These are phyloP conservation scores for Typhlichthys subterraneus DNA, from an alignment of 2,797 vertebrate species.

Conservation along the genomic window DNA sequence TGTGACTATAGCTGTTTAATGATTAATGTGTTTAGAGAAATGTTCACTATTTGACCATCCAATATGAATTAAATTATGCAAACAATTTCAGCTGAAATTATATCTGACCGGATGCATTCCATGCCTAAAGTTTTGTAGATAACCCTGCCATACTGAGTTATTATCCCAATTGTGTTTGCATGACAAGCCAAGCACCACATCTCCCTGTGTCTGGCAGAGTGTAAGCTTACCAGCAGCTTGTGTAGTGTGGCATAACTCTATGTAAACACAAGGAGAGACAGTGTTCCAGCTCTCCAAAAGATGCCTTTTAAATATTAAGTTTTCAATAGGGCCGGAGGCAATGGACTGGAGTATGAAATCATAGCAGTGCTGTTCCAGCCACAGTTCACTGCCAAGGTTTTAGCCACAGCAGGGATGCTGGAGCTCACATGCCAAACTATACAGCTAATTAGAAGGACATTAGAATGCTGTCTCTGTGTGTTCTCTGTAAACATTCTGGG, in stretches of 20 bases:
- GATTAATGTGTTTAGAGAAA: too few species aligned
- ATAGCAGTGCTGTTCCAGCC: constrained; percentile 62
- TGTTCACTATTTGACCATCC: not conserved
- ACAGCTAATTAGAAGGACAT: constrained; percentile 47
- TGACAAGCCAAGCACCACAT: constrained; percentile 44
- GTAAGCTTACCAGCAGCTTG: constrained; percentile 29
- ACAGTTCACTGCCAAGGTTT: constrained; percentile 48
- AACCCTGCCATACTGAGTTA: constrained; percentile 24
- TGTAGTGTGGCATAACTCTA: constrained; percentile 28
- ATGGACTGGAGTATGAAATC: constrained; percentile 60
- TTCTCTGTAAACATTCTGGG: constrained; percentile 69
- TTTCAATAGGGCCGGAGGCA: constrained; percentile 60
- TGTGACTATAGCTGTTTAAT: constrained; percentile 24
- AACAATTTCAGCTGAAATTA: constrained; percentile 4
- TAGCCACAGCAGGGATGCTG: constrained; percentile 52
- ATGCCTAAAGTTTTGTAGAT: not conserved
- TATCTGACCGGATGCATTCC: constrained; percentile 14
- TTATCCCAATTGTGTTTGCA: constrained; percentile 10
- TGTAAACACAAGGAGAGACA: constrained; percentile 44
- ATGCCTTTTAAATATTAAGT: constrained; percentile 63
- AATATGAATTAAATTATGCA: not conserved
- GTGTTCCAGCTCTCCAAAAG: constrained; percentile 24
- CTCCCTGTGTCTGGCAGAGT: constrained; percentile 21
- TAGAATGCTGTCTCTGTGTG: constrained; percentile 52
- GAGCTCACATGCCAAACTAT: constrained; percentile 39